Conservation (phyloP, 1,140 invertebrate species). For the Ceratitis capitata region DNA sequence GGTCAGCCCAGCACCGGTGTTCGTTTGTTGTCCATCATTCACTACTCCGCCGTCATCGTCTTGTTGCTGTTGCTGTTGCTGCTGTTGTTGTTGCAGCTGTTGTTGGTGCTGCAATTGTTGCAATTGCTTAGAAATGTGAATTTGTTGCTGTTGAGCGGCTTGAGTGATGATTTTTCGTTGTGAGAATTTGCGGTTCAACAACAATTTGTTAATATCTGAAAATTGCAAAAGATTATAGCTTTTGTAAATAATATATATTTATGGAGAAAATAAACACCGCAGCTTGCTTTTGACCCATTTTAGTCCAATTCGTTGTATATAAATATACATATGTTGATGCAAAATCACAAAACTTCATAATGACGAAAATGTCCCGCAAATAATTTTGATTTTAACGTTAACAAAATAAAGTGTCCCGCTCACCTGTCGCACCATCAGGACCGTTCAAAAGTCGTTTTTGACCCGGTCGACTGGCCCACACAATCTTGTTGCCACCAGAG, state of each 20-base stretch:
- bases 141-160: constrained; percentile 53
- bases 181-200: constrained; percentile 60
- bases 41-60: constrained; percentile 42
- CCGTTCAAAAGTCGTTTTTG: constrained; percentile 60
- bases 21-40: constrained; percentile 34
- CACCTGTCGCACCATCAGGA: constrained; percentile 60
- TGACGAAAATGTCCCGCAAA: neutral
- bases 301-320: neutral
- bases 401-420: neutral
- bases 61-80: constrained; percentile 46
- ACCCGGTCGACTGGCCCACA: constrained; percentile 56
- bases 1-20: neutral
- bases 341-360: neutral
- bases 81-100: constrained; percentile 49
- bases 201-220: constrained; percentile 59
- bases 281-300: no score
- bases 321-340: no score
- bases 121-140: constrained; percentile 54
- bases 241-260: neutral
- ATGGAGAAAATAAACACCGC: neutral
- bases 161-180: constrained; percentile 55
- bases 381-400: neutral
- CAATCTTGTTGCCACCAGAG: constrained; percentile 53
- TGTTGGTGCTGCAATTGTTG: constrained; percentile 58
- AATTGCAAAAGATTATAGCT: neutral